Conservation (phyloP, 2,113 vertebrate genomes). For the Halcyon malimbica region DNA sequence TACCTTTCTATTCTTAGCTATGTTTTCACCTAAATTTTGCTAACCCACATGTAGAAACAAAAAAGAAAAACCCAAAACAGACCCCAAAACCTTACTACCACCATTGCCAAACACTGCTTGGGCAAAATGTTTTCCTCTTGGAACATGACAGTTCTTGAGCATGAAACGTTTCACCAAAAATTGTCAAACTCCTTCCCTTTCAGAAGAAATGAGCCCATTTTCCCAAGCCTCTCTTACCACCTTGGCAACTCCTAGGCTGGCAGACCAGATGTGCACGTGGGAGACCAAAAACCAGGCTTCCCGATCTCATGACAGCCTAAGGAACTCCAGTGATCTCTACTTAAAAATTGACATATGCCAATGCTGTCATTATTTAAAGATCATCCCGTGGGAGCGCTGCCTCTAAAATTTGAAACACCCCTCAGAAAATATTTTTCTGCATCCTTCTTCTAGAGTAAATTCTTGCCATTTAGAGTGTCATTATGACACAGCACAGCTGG, state of each 20-base stretch:
- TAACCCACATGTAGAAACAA: neutral
- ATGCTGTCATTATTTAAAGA: neutral
- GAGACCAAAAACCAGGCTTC: neutral
- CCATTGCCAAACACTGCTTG: neutral
- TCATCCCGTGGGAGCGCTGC: neutral
- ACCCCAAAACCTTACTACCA: rapidly evolving
- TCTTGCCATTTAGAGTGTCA: neutral
- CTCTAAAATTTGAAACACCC: neutral
- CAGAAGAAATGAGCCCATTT: neutral
- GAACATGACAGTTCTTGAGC: neutral
- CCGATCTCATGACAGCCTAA: neutral
- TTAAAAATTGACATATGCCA: neutral
- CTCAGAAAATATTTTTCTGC: neutral
- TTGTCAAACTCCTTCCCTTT: neutral
- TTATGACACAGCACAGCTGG: neutral
- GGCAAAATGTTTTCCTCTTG: neutral
- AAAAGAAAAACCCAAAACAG: neutral
- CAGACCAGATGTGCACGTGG: neutral
- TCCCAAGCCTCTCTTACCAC: neutral
- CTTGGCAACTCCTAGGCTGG: neutral
- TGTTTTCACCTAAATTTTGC: neutral
- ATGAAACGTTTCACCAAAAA: neutral
- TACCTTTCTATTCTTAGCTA: neutral
- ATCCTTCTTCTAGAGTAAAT: neutral
- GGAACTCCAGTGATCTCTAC: neutral